Percentiles rank a stretch among this genome's conserved stretches.
phyloP scores from a whole-genome alignment of 2,888 invertebrate species.

The Drepana falcataria region DNA sequence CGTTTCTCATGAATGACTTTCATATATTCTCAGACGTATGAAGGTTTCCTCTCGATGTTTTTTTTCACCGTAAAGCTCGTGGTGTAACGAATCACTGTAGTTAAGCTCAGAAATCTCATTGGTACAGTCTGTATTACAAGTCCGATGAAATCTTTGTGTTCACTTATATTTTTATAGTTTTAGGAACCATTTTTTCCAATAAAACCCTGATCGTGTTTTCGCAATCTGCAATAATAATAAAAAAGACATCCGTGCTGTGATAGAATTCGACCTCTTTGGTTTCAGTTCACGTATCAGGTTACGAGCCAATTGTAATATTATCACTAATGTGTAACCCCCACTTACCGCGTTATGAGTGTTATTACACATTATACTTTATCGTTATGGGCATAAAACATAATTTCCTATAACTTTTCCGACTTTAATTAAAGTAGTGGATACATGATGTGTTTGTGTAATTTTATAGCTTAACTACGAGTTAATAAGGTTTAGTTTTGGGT shows the following conservation, averaged over 20 bases:
- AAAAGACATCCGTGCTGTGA: not conserved
- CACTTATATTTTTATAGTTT: too few species aligned
- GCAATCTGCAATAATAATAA: not conserved
- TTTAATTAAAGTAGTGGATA: not conserved
- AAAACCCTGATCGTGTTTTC: not conserved
- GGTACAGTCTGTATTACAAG: too few species aligned
- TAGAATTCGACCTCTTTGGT: not conserved
- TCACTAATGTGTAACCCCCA: constrained; percentile 1
- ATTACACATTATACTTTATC: not conserved
- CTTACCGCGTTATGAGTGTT: not conserved
- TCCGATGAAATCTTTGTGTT: too few species aligned
- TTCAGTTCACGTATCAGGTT: not conserved
- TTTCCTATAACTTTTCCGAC: not conserved
- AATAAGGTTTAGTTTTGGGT: not conserved
- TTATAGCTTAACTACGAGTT: not conserved
- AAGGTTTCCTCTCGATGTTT: too few species aligned
- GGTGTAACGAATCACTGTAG: too few species aligned
- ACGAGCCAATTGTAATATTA: constrained; percentile 1
- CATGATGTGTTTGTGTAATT: not conserved
- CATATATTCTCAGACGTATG: too few species aligned
- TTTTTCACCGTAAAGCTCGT: too few species aligned
- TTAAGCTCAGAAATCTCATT: too few species aligned
- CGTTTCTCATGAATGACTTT: too few species aligned
- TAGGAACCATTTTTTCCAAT: not conserved
- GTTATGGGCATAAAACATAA: not conserved